A percentile compares a stretch with the other conserved stretches of the same genome.
phyloP scores from a whole-genome alignment of 2,888 invertebrate species.

The Nephrotoma appendiculata region DNA sequence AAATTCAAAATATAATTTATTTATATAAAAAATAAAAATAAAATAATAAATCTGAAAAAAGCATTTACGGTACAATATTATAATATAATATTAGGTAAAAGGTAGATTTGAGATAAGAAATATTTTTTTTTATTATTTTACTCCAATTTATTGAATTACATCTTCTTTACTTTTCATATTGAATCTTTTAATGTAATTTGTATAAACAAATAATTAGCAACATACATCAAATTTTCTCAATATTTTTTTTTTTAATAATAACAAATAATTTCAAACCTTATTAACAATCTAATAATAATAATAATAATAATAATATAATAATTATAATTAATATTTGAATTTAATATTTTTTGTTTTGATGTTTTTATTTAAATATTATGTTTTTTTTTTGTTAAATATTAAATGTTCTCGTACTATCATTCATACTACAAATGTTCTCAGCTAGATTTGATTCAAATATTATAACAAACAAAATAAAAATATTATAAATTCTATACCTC shows the following conservation, averaged over 20 bases:
- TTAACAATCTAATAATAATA: neutral
- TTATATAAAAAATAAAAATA: neutral
- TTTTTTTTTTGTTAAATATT: neutral
- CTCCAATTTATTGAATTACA: neutral
- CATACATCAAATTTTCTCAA: slow-evolving; percentile 4
- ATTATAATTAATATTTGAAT: neutral
- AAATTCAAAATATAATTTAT: neutral
- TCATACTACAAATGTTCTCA: neutral
- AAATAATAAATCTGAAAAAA: neutral
- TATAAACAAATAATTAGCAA: slow-evolving; percentile 3
- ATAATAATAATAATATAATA: slow-evolving; percentile 1
- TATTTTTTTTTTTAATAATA: neutral
- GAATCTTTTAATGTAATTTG: neutral
- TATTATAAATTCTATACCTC: neutral
- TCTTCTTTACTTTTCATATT: neutral
- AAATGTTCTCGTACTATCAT: neutral
- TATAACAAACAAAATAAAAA: neutral
- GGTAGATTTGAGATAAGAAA: neutral
- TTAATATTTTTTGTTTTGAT: neutral
- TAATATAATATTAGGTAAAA: neutral
- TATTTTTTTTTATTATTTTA: neutral
- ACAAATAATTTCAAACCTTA: slow-evolving; percentile 3
- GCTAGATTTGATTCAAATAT: neutral
- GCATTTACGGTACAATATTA: neutral
- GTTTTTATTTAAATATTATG: neutral